These are phyloP conservation scores for Ptilonorhynchus violaceus DNA, from an alignment of 2,113 vertebrate species.

Conservation along the genomic window DNA sequence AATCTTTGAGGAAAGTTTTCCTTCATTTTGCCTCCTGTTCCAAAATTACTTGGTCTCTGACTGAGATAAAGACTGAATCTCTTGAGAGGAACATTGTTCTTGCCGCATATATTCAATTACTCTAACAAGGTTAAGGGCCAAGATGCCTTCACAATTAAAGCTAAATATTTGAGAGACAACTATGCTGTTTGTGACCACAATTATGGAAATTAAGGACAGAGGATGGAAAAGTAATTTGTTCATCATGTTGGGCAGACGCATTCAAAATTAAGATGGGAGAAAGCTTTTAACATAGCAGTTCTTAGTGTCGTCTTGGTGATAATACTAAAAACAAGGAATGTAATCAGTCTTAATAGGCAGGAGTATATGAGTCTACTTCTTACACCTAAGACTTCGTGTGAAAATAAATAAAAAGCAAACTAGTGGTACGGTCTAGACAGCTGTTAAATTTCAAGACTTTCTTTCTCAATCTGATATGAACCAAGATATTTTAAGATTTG, in stretches of 20 bases:
- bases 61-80: not conserved
- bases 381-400: not conserved
- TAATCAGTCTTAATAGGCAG: not conserved
- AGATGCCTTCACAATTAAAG: not conserved
- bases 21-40: not conserved
- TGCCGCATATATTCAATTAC: not conserved
- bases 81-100: not conserved
- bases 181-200: not conserved
- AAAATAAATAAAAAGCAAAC: not conserved
- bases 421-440: not conserved
- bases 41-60: not conserved
- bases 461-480: not conserved
- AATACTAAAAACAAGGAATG: not conserved
- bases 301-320: not conserved
- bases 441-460: not conserved
- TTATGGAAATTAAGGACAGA: not conserved
- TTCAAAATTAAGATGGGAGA: not conserved
- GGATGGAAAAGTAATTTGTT: not conserved
- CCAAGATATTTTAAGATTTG: not conserved
- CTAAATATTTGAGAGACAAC: not conserved
- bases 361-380: not conserved
- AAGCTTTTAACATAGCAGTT: not conserved
- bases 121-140: not conserved
- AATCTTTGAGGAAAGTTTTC: not conserved
- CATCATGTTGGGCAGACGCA: not conserved